phyloP scores from a whole-genome alignment of 1,140 invertebrate species.

The Apis florea region DNA sequence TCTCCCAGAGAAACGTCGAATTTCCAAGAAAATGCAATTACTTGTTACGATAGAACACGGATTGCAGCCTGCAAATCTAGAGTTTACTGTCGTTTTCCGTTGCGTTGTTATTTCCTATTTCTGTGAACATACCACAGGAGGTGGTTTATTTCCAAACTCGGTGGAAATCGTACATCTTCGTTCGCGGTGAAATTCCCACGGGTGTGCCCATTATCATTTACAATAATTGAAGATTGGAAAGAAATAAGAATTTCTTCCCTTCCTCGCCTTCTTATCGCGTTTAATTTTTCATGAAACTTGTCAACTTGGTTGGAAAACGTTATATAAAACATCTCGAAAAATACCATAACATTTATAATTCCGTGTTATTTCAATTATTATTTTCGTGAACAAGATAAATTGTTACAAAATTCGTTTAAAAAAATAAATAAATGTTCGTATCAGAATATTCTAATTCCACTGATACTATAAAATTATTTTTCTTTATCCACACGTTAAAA shows the following conservation, averaged over 20 bases:
- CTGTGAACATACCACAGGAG: not conserved
- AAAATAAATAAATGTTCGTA: no score
- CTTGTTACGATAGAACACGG: not conserved
- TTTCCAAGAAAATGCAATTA: slow-evolving; percentile 21
- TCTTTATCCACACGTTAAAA: no score
- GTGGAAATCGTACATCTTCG: slow-evolving; percentile 14
- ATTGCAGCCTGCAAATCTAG: not conserved
- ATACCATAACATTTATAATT: no score
- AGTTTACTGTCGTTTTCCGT: slow-evolving; percentile 3
- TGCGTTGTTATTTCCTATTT: not conserved
- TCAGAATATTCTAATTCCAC: no score
- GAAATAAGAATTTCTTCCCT: not conserved
- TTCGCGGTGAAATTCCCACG: slow-evolving; percentile 23
- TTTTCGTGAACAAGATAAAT: no score
- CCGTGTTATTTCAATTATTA: no score
- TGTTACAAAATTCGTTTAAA: no score
- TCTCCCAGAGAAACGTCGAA: not conserved
- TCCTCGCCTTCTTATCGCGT: not conserved
- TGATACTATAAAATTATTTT: no score
- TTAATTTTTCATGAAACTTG: slow-evolving; percentile 2
- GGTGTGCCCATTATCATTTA: slow-evolving; percentile 12
- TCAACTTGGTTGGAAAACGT: not conserved
- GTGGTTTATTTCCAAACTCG: not conserved
- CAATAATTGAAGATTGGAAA: slow-evolving; percentile 21
- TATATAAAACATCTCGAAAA: no score